Conservation (phyloP, 2,113 vertebrate species). For the Oreochromis spilurus region DNA sequence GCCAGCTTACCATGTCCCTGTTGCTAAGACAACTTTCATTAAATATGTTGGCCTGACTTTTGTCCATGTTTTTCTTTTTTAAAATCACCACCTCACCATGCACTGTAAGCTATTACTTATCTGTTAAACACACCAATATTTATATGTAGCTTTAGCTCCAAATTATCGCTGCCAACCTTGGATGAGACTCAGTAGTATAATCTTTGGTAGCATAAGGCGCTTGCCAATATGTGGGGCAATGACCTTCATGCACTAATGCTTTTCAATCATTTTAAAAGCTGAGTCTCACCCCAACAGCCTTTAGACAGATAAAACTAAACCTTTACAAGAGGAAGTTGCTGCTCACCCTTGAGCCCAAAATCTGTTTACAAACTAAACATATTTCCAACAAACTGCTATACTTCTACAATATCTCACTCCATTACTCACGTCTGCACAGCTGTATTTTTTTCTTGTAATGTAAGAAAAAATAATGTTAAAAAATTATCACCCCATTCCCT, state of each 20-base stretch:
- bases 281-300: not conserved
- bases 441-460: not conserved
- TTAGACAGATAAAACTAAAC: slow-evolving; percentile 2
- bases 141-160: slow-evolving; percentile 4
- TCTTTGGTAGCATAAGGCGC: not conserved
- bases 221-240: not conserved
- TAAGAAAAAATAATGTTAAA: not conserved
- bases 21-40: not conserved
- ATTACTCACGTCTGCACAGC: not conserved
- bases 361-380: not conserved
- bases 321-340: not conserved
- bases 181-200: not conserved
- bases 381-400: not conserved
- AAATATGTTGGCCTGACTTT: not conserved
- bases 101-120: not conserved
- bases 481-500: not conserved
- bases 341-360: not conserved
- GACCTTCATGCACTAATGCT: slow-evolving; percentile 38
- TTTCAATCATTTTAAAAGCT: slow-evolving; percentile 49
- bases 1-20: not conserved
- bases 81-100: not conserved
- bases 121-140: slow-evolving; percentile 26
- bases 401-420: not conserved
- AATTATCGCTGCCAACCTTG: slow-evolving; percentile 6
- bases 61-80: not conserved